Conservation (phyloP, 1,140 invertebrate species). For the Teleopsis dalmanni region DNA sequence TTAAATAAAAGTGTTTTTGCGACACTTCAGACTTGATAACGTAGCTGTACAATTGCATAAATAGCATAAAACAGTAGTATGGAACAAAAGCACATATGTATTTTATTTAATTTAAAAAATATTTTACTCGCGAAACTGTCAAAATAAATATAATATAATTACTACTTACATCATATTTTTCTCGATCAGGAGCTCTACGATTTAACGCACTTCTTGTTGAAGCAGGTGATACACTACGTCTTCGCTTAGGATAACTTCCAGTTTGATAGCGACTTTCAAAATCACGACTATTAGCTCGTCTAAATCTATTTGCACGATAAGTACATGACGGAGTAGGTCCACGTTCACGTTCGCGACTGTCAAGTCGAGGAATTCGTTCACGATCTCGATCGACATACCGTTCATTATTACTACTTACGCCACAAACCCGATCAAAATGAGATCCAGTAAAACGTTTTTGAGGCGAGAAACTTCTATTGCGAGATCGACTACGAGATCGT, state of each 20-base stretch:
- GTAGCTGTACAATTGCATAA: no score
- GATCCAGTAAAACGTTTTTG: constrained; percentile 22
- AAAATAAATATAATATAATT: neutral
- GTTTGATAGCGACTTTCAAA: constrained; percentile 20
- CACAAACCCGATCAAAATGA: constrained; percentile 18
- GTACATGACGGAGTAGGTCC: constrained; percentile 25
- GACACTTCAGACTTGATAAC: no score
- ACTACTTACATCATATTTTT: constrained; percentile 21
- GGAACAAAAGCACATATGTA: no score
- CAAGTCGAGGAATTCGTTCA: constrained; percentile 26
- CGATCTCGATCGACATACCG: constrained; percentile 30
- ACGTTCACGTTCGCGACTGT: constrained; percentile 27
- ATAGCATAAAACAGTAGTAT: no score
- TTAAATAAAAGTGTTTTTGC: no score
- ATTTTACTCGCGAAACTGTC: no score
- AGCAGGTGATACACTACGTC: constrained; percentile 30
- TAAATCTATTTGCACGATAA: constrained; percentile 16
- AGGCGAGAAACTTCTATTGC: constrained; percentile 40
- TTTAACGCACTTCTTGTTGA: constrained; percentile 12
- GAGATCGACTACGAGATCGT: constrained; percentile 30
- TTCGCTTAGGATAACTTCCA: constrained; percentile 23
- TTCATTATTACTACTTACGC: no score
- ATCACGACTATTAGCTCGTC: constrained; percentile 24
- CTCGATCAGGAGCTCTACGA: constrained; percentile 15
- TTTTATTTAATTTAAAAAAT: no score